Evolutionary conservation across 30 jellyfish, hydroid and myxozoan genomes (phyloP), one percentile per base, ranked within the genome.

Genomic region (Aurelia sp.): DNA sequence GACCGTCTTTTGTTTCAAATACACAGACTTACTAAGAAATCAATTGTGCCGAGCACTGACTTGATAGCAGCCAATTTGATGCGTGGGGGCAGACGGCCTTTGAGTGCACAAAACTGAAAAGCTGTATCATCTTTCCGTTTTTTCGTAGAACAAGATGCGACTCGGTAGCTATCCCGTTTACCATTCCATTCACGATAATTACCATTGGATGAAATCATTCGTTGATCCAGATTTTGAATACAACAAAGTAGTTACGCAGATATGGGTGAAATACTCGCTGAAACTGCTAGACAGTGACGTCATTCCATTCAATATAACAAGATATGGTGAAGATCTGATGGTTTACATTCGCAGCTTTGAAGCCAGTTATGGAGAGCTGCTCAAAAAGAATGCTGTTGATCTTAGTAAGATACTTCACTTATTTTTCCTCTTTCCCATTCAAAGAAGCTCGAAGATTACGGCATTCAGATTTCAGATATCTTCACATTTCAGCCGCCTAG

Each of bases 161-260:
- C 93, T 84, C 44, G 87, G 86, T 21, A 87, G 96, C 82, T 95
- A 89, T 65, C 99, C 99, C 6, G 93, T 76, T 23, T 95, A 95
- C 57, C 99, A 95, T 63, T 72, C 98, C 22, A 90, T 95, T 13
- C 92, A 95, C 84, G 99, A 95, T 86, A 95, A 95, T 79, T 95
- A 69, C 86, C 86, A 86, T 53, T 95, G 96, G 97, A 75, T 85
- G 96, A 75, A 82, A 31, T 44, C 90, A 18, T 95, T 95, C 59
- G 90, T 95, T 17, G 99, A 95, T 71, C 99, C 99, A 0, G 96
- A 89, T 53, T 68, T 90, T 79, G 66, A 84, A 6, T 95, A 90
- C 81, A 97, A 95, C 66, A 75, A 89, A 44, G 44, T 71, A 30
- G 74, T 95, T 37, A 70, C 99, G 17, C 81, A 90, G 74, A 51